A percentile compares a stretch with the other conserved stretches of the same genome.
phyloP scores from a whole-genome alignment of 1,140 invertebrate genomes.

The Lysiphlebus fabarum region DNA sequence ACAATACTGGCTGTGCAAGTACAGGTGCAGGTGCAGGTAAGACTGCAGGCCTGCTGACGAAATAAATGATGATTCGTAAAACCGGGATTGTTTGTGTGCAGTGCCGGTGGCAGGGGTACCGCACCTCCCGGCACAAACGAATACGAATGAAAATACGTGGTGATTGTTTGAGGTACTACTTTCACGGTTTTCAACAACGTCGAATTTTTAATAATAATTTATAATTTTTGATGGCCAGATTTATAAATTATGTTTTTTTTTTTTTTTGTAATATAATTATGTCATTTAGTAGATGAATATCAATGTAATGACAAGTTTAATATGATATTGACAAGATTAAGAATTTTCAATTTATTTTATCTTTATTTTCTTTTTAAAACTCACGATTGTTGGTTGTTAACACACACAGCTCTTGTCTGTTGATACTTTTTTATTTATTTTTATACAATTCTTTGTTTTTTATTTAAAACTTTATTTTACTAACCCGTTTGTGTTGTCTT shows the following conservation, averaged over 20 bases:
- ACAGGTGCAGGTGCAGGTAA: slow-evolving; percentile 48
- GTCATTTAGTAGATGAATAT: too few species aligned
- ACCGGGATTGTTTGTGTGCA: slow-evolving; percentile 39
- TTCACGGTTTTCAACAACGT: slow-evolving; percentile 38
- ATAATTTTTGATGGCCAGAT: slow-evolving; percentile 1
- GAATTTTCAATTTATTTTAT: too few species aligned
- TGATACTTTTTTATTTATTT: neutral
- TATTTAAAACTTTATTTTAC: slow-evolving; percentile 1
- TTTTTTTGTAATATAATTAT: neutral
- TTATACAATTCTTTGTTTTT: slow-evolving; percentile 12
- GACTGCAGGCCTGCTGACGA: slow-evolving; percentile 45
- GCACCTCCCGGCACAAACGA: slow-evolving; percentile 54
- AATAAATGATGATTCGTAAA: slow-evolving; percentile 44
- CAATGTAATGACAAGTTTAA: too few species aligned
- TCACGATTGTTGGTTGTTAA: slow-evolving; percentile 35
- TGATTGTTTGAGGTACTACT: slow-evolving; percentile 44
- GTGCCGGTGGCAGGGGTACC: slow-evolving; percentile 46
- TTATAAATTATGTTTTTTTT: neutral
- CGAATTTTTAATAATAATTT: neutral
- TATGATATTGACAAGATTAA: too few species aligned
- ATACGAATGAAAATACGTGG: slow-evolving; percentile 57
- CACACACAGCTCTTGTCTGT: slow-evolving; percentile 27
- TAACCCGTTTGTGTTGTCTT: slow-evolving; percentile 18
- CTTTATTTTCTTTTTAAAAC: neutral
- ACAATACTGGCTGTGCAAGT: slow-evolving; percentile 44